A percentile compares a stretch with the other conserved stretches of the same genome.
These are phyloP conservation scores for Thymelicus lineola DNA, from an alignment of 2,888 invertebrate genomes.

Conservation along the genomic window DNA sequence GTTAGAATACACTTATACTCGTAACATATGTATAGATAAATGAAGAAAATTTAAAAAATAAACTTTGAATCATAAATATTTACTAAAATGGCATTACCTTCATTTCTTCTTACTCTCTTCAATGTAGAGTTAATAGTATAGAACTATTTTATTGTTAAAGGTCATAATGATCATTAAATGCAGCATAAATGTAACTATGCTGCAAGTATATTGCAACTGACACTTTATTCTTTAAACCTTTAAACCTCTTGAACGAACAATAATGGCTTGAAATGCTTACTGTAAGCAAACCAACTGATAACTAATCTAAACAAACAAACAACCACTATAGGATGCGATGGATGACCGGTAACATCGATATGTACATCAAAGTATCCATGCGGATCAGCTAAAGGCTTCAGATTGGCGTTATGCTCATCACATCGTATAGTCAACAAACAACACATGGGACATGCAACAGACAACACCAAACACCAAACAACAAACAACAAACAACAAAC, in stretches of 20 bases:
- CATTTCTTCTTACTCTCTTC: neutral
- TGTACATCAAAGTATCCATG: slow-evolving; percentile 21
- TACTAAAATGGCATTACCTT: neutral
- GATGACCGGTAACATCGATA: slow-evolving; percentile 14
- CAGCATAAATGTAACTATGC: too few species aligned
- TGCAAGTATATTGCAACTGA: too few species aligned
- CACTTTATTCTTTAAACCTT: too few species aligned
- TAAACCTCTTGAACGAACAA: slow-evolving; percentile 22
- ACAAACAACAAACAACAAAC: slow-evolving; percentile 36
- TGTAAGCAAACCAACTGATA: slow-evolving; percentile 40
- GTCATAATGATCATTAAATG: too few species aligned
- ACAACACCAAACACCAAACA: slow-evolving; percentile 37
- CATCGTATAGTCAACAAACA: slow-evolving; percentile 33
- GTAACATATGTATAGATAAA: too few species aligned
- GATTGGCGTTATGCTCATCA: slow-evolving; percentile 21
- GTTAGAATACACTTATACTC: too few species aligned
- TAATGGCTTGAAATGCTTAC: slow-evolving; percentile 35
- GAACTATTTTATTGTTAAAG: too few species aligned
- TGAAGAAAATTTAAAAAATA: too few species aligned
- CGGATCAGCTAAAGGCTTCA: slow-evolving; percentile 25
- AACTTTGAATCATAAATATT: neutral
- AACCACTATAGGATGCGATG: slow-evolving; percentile 38
- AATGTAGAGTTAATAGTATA: neutral
- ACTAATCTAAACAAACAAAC: slow-evolving; percentile 53
- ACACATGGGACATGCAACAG: slow-evolving; percentile 32